Evolutionary conservation across 2,888 invertebrate species (phyloP), one percentile per base, ranked within the genome.

Genomic region (Xestobium rufovillosum): DNA sequence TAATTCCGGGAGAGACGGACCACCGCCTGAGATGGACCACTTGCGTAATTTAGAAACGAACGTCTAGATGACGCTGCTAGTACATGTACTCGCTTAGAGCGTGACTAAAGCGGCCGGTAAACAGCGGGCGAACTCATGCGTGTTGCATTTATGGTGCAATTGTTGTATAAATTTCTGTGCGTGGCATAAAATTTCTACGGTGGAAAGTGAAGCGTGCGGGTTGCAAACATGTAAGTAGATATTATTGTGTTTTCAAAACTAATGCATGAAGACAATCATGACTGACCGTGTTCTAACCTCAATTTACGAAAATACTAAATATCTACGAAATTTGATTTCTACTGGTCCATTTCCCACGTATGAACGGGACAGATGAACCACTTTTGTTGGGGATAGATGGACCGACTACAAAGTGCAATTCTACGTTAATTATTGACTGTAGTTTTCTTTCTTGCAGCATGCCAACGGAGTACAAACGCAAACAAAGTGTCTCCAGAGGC

Each of bases 11-110:
- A n/a, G n/a, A n/a, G n/a, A 23, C 23, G 8, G 23, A 23, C 23
- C 23, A 23, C 23, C 23, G 23, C 23, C 23, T 23, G 23, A 23
- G 23, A 23, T 23, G 23, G 23, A 23, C 23, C 23, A 23, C 23
- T 23, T 23, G n/a, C 23, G 23, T 23, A 23, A 23, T 23, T 23
- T 23, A n/a, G 6, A 23, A 23, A 23, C 23, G 6, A 23, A 23
- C 23, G 6, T 23, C 23, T 23, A 23, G 23, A 23, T 23, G 23
- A n/a, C 23, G 23, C 23, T 23, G n/a, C 23, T 23, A 23, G n/a
- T 23, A 23, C n/a, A 23, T 23, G n/a, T 23, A n/a, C n/a, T n/a
- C n/a, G n/a, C n/a, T 23, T 23, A 23, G 23, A 23, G 23, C n/a
- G 23, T 23, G 23, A 23, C 23, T 23, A 23, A 23, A 23, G 23